These are phyloP conservation scores for Cardiocondyla obscurior DNA, from an alignment of 1,140 invertebrate genomes.

Conservation along the genomic window DNA sequence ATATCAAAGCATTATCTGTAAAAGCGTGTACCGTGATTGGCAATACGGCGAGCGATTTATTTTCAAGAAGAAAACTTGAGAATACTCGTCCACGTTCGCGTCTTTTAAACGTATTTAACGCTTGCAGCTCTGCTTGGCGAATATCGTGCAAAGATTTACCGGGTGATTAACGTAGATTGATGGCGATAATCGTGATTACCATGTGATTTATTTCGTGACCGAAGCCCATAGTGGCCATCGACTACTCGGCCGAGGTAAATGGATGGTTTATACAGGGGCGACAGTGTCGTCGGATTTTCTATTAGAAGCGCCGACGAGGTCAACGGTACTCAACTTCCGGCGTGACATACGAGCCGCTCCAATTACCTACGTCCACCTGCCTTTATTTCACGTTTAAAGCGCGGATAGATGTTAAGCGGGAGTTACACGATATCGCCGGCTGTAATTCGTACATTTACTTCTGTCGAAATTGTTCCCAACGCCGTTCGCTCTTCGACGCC, in stretches of 20 bases:
- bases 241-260: conserved; percentile 2
- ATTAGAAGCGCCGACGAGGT: conserved; percentile 1
- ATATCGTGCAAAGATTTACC: background rate
- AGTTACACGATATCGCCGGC: background rate
- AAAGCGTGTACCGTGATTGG: background rate
- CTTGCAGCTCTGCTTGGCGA: background rate
- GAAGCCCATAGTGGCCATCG: conserved; percentile 2
- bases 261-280: conserved; percentile 15
- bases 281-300: conserved; percentile 22
- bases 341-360: conserved; percentile 22
- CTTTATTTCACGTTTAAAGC: background rate
- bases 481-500: background rate
- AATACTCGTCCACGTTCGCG: background rate
- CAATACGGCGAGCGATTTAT: background rate
- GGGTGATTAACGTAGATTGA: conserved; percentile 23
- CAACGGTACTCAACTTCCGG: conserved; percentile 38
- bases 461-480: background rate
- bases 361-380: conserved; percentile 19
- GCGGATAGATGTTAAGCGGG: background rate
- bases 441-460: background rate
- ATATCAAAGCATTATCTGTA: background rate
- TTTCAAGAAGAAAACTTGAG: background rate
- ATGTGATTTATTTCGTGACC: conserved; percentile 20
- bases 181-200: conserved; percentile 13
- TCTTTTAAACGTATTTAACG: background rate